Evolutionary conservation across 2,797 vertebrate genomes (phyloP).

Genomic region (Sebastes matsubarae): DNA sequence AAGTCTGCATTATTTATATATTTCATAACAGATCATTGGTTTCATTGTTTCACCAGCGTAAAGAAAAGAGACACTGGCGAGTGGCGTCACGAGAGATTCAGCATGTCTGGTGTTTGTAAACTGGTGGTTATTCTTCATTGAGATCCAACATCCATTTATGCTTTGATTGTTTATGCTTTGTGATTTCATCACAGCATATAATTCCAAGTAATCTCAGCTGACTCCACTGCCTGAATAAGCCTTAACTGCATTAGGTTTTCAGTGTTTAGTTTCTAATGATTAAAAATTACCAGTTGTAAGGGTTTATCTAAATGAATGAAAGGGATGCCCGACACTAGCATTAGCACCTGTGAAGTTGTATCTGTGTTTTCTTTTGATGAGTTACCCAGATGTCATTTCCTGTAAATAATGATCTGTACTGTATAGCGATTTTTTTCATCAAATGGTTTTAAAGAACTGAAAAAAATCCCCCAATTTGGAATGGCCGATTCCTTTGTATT

Average conservation of each 20-base stretch:
- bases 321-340: neutral
- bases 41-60: neutral
- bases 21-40: neutral
- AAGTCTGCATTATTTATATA: neutral
- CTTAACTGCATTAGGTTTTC: neutral
- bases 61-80: neutral
- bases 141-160: neutral
- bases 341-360: constrained; percentile 22
- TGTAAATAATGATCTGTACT: neutral
- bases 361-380: constrained; percentile 4
- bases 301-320: neutral
- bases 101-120: constrained; percentile 47
- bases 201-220: neutral
- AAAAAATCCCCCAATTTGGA: neutral
- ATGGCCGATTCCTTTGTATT: neutral
- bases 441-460: neutral
- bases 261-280: neutral
- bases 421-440: neutral
- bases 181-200: neutral
- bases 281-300: neutral
- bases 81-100: neutral
- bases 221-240: neutral
- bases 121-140: constrained; percentile 8
- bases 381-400: neutral
- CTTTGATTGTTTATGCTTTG: neutral